Conservation (phyloP, 2,797 vertebrate genomes). For the Pantherophis vulpinus region DNA sequence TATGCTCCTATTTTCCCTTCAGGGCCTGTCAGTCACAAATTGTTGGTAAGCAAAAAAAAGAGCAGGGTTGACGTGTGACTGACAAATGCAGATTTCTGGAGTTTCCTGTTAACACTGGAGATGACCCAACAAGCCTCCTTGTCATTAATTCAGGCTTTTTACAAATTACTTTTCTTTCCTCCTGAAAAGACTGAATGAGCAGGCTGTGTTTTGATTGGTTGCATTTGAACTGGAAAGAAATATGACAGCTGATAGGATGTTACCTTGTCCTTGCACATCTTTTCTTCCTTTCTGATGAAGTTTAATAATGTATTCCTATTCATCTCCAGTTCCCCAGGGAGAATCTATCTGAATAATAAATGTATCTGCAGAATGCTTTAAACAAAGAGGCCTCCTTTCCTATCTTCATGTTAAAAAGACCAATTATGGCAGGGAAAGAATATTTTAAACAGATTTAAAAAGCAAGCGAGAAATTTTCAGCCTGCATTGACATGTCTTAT, state of each 20-base stretch:
- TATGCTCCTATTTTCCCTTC: slow-evolving; percentile 21
- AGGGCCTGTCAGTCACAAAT: slow-evolving; percentile 5
- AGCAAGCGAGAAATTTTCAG: background rate
- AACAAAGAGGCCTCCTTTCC: slow-evolving; percentile 34
- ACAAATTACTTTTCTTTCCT: slow-evolving; percentile 47
- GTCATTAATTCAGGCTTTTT: slow-evolving; percentile 47
- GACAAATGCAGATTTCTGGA: slow-evolving; percentile 27
- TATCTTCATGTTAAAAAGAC: slow-evolving; percentile 26
- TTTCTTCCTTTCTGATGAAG: slow-evolving; percentile 20
- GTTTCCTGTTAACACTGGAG: slow-evolving; percentile 40
- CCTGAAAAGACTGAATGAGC: slow-evolving; percentile 21
- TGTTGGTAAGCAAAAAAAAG: slow-evolving; percentile 13
- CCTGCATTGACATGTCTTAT: slow-evolving; percentile 23
- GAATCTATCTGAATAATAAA: slow-evolving; percentile 34
- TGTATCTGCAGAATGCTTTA: background rate
- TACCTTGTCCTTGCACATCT: slow-evolving; percentile 18
- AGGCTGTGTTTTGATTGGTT: slow-evolving; percentile 28
- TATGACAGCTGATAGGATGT: background rate
- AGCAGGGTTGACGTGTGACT: slow-evolving; percentile 12
- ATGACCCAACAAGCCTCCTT: slow-evolving; percentile 27
- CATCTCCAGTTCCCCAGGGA: slow-evolving; percentile 20
- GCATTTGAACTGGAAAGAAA: slow-evolving; percentile 15
- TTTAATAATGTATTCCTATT: slow-evolving; percentile 34
- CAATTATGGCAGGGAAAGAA: background rate
- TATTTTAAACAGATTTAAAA: slow-evolving; percentile 23